Evolutionary conservation across 2,888 invertebrate genomes (phyloP), one percentile per base, ranked within the genome.

Genomic region (Agrochola lychnidis): DNA sequence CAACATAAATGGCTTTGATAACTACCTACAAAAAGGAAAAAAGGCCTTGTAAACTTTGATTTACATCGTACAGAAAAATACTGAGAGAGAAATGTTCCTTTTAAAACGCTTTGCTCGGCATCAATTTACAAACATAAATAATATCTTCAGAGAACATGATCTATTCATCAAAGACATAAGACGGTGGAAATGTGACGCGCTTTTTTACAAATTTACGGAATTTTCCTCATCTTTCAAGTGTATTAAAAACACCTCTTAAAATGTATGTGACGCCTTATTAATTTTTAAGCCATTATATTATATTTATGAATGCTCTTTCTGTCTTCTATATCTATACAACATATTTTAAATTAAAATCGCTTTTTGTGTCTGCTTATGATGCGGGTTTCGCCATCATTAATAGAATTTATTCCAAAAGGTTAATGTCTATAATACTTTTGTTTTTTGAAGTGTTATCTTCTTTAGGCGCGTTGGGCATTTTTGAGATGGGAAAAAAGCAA

Each of bases 51-150:
- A 67, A 72, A 72, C 19, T 72, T 51, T 82, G 51, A 63, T 77
- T 82, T 79, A 36, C 36, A 56, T 70, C 51, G 9, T 30, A 57
- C n/a, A 36, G 10, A 78, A 61, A 73, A 36, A 66, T 69, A 72
- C 42, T 7, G 19, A 42, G 30, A 30, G 62, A 73, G n/a, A 70
- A 73, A 62, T 40, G 19, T 30, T n/a, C 12, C 14, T 70, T 78
- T 57, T 62, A 73, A 70, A 83, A 70, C 30, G 56, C n/a, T 42
- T 73, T 61, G 36, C 59, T 66, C 19, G 25, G 30, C 56, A 66
- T 83, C 73, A 81, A 72, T 81, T 79, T 73, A 36, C 57, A 81
- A 79, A 83, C 79, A 45, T 62, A 83, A 81, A 79, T 73, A 81
- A 68, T 83, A 70, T 70, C 68, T 73, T 73, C 51, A 67, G 73